Percentiles rank a stretch among this genome's conserved stretches.
Evolutionary conservation across 30 jellyfish, hydroid and myxozoan species (phyloP).

Genomic region (Aurelia sp.): DNA sequence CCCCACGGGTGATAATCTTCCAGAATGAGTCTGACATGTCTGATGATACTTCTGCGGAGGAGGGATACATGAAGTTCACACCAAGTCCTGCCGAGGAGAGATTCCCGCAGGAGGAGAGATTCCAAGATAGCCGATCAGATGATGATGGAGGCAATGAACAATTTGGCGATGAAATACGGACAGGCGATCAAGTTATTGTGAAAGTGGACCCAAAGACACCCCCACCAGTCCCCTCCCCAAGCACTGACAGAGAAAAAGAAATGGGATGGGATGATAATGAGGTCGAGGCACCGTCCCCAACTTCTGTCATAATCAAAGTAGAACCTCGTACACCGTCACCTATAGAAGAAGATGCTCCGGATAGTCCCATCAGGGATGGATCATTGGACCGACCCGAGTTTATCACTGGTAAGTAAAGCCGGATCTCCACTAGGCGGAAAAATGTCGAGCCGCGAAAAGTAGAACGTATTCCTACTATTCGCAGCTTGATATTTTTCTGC

Average conservation of each 20-base stretch:
- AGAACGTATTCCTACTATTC: no score
- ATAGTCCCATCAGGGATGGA: not conserved
- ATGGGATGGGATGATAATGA: slow-evolving; percentile 37
- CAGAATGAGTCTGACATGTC: slow-evolving; percentile 35
- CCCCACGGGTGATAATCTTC: slow-evolving; percentile 33
- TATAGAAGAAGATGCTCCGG: slow-evolving; percentile 17
- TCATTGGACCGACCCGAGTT: not conserved
- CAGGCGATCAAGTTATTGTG: slow-evolving; percentile 38
- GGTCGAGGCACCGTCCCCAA: slow-evolving; percentile 46
- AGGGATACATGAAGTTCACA: slow-evolving; percentile 18
- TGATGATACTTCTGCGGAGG: slow-evolving; percentile 56
- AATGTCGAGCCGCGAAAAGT: no score
- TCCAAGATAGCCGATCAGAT: not conserved
- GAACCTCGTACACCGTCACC: slow-evolving; percentile 81
- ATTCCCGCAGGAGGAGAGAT: not conserved
- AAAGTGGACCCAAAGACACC: slow-evolving; percentile 69
- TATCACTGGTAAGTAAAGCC: not conserved
- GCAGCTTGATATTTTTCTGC: no score
- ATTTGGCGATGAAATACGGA: slow-evolving; percentile 39
- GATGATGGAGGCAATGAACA: not conserved
- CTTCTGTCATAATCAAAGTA: slow-evolving; percentile 62
- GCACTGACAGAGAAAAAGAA: slow-evolving; percentile 12
- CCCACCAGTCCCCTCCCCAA: slow-evolving; percentile 54
- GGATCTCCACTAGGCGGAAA: no score
- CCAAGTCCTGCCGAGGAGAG: slow-evolving; percentile 4